Conservation (phyloP, 92 coral and sea anemone species). For the Porites lobata region DNA sequence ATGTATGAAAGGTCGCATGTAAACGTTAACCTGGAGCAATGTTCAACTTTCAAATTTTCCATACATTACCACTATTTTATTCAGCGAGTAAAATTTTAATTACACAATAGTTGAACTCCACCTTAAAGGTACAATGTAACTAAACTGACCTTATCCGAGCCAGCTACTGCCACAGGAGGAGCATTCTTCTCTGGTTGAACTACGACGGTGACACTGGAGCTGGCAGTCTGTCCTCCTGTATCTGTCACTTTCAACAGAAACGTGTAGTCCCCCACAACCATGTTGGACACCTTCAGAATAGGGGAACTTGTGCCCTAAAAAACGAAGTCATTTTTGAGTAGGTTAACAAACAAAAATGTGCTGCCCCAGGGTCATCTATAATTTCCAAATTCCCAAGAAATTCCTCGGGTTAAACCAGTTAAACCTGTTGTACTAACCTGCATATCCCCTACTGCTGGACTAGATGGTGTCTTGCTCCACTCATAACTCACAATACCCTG, state of each 20-base stretch:
- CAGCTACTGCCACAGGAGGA: constrained; percentile 97
- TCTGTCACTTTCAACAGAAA: constrained; percentile 98
- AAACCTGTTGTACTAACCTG: constrained; percentile 64
- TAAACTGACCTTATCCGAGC: constrained; percentile 93
- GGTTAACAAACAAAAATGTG: no score
- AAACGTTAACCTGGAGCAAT: no score
- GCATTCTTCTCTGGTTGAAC: constrained; percentile 98
- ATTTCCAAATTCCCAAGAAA: not conserved
- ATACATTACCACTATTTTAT: no score
- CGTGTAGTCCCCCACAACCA: constrained; percentile 97
- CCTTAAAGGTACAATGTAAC: not conserved
- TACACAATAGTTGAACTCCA: no score
- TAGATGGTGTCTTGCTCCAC: constrained; percentile 97
- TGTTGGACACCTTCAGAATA: constrained; percentile 92
- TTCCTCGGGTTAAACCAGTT: no score
- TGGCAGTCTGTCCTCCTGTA: constrained; percentile 91
- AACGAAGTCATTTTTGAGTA: not conserved
- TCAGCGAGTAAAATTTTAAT: no score
- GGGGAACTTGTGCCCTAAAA: constrained; percentile 88
- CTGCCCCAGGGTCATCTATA: no score
- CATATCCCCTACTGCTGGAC: constrained; percentile 98
- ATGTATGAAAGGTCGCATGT: no score
- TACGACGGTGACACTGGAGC: constrained; percentile 92
- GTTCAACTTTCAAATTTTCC: no score
- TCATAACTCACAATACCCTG: constrained; percentile 97